Base-by-base conservation (phyloP, 2,888 invertebrate genomes). In the Argyresthia albistria region DNA sequence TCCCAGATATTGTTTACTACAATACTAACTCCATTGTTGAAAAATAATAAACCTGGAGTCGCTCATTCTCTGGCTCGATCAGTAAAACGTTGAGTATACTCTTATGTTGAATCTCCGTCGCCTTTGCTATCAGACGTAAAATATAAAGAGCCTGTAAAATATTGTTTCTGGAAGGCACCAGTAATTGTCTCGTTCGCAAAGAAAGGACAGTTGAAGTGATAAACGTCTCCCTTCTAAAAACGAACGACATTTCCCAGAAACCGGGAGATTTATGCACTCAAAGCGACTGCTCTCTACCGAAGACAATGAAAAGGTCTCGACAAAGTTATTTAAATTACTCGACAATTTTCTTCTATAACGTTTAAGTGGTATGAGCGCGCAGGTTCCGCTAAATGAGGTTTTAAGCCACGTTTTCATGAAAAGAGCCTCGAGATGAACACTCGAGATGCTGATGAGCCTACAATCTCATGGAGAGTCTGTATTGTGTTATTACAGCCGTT, bases 311-410 rank as follows among this genome's bases (percentile, higher is more conserved):
- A 67, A 67, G 67, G 69, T 68, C 73, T 69, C 63, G 66, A 69
- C 70, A 67, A 78, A 80, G 78, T 82, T 83, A 80, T 82, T 82
- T 76, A 83, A 84, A 81, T 82, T 76, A 80, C 69, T 76, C 78
- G 80, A 81, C 78, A 81, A 81, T 81, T 81, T 81, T 81, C 80
- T 76, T 75, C 71, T 66, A 75, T 73, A 79, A 70, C 71, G 75
- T 73, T 71, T 76, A 76, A 81, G 79, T 25, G 25, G 25, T 25
- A 25, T 25, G 25, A 25, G 6, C 25, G 25, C 25, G 66, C 73
- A 63, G 77, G 65, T 71, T 67, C 61, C 70, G 63, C 73, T 78
- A 80, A 86, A 86, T 81, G 82, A 81, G 76, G 81, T 81, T 83
- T 82, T 76, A 81, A 83, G 79, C 79, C 76, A 65, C 73, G 66